Evolutionary conservation across 92 coral and sea anemone genomes (phyloP).

Genomic region (Palythoa heliodiscus): DNA sequence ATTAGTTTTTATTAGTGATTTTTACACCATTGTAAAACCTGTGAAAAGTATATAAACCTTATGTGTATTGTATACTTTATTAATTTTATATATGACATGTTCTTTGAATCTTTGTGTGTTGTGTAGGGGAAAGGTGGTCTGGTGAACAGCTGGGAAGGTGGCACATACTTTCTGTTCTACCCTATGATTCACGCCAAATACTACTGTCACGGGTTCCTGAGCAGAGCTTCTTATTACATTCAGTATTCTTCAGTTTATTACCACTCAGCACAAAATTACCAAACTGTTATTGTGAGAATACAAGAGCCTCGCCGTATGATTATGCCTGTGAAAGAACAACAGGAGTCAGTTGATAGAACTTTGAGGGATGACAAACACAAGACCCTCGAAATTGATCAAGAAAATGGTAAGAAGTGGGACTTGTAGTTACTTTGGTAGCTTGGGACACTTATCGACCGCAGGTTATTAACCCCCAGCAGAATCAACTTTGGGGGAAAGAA

Average conservation of each 20-base stretch:
- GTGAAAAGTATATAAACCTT: too few relatives aligned
- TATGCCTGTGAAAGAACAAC: constrained; percentile 10
- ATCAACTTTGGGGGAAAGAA: too few relatives aligned
- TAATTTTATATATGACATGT: neutral
- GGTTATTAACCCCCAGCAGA: too few relatives aligned
- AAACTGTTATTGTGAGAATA: constrained; percentile 71
- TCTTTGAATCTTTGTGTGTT: neutral
- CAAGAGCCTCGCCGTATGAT: constrained; percentile 68
- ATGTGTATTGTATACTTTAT: too few relatives aligned
- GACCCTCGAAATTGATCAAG: constrained; percentile 45
- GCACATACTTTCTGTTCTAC: constrained; percentile 54
- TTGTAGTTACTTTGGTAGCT: too few relatives aligned
- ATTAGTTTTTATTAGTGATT: too few relatives aligned
- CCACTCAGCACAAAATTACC: constrained; percentile 65
- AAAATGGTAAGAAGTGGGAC: constrained; percentile 27
- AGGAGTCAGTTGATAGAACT: neutral
- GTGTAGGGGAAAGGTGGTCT: constrained; percentile 42
- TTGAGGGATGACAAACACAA: constrained; percentile 31
- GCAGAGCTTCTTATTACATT: constrained; percentile 79
- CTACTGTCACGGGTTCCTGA: constrained; percentile 88
- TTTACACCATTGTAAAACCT: too few relatives aligned
- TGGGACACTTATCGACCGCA: too few relatives aligned
- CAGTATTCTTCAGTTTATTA: constrained; percentile 76
- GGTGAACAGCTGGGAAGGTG: constrained; percentile 36
- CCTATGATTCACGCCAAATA: constrained; percentile 79